phyloP scores from a whole-genome alignment of 1,140 invertebrate species.

The Littorina saxatilis region DNA sequence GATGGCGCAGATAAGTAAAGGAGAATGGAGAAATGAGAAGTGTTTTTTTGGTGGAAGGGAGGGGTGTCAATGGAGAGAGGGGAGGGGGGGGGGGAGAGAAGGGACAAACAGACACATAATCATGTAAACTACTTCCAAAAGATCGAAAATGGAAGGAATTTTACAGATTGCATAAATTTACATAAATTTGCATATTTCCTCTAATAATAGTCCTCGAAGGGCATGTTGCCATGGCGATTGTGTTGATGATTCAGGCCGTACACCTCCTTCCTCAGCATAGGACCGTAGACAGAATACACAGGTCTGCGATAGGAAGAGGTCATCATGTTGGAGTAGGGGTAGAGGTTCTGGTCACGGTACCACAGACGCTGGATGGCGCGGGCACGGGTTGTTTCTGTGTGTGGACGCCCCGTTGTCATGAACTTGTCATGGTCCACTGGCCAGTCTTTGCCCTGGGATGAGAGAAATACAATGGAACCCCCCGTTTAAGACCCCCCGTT shows the following conservation, averaged over 20 bases:
- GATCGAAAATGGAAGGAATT: too few species aligned
- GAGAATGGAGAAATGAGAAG: too few species aligned
- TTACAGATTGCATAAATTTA: too few species aligned
- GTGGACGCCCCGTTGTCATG: constrained; percentile 51
- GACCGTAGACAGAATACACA: constrained; percentile 69
- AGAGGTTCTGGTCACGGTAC: constrained; percentile 64
- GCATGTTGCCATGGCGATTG: constrained; percentile 71
- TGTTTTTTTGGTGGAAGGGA: too few species aligned
- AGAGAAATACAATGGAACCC: too few species aligned
- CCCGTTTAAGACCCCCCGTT: too few species aligned
- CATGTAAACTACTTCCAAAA: neutral
- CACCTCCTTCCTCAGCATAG: constrained; percentile 61
- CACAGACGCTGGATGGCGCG: constrained; percentile 64
- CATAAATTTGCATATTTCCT: too few species aligned
- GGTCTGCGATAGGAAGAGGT: constrained; percentile 69
- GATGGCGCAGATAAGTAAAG: too few species aligned
- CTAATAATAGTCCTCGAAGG: constrained; percentile 73
- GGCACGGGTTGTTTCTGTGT: constrained; percentile 64
- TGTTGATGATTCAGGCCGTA: constrained; percentile 72
- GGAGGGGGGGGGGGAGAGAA: neutral
- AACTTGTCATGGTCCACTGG: constrained; percentile 54
- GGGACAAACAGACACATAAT: neutral
- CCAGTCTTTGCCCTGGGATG: constrained; percentile 67
- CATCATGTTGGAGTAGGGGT: constrained; percentile 71
- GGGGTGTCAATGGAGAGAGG: too few species aligned